Percentiles rank a stretch among this genome's conserved stretches.
phyloP scores from a whole-genome alignment of 2,797 vertebrate species.

The Heteromormyrus szaboi region DNA sequence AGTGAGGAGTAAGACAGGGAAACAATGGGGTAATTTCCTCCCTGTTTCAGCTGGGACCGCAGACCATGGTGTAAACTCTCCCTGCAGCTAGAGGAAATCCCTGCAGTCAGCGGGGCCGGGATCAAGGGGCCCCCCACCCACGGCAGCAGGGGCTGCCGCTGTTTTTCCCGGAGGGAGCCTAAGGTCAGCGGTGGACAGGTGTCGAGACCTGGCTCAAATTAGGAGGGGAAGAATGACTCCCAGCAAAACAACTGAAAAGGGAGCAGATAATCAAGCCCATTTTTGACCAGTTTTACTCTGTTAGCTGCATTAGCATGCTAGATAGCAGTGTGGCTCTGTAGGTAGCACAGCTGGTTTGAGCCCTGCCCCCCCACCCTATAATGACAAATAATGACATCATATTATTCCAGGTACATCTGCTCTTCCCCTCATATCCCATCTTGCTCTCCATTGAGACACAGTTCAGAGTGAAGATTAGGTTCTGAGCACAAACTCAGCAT shows the following conservation, averaged over 20 bases:
- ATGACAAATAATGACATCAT: neutral
- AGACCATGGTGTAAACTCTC: conserved; percentile 10
- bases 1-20: conserved; percentile 51
- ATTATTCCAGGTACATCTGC: neutral
- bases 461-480: neutral
- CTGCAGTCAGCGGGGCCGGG: conserved; percentile 36
- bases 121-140: conserved; percentile 25
- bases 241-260: conserved; percentile 54
- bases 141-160: conserved; percentile 23
- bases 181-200: conserved; percentile 43
- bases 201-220: conserved; percentile 39
- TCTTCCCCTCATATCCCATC: neutral
- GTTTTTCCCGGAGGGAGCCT: conserved; percentile 41
- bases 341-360: neutral
- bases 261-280: conserved; percentile 24
- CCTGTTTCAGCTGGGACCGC: neutral
- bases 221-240: conserved; percentile 62
- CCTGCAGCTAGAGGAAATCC: conserved; percentile 26
- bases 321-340: neutral
- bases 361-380: neutral
- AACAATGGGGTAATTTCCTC: conserved; percentile 68
- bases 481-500: neutral
- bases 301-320: neutral
- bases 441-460: neutral
- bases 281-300: neutral